These are phyloP conservation scores for Sphaerodactylus townsendi DNA, from an alignment of 2,113 vertebrate genomes.

Conservation along the genomic window DNA sequence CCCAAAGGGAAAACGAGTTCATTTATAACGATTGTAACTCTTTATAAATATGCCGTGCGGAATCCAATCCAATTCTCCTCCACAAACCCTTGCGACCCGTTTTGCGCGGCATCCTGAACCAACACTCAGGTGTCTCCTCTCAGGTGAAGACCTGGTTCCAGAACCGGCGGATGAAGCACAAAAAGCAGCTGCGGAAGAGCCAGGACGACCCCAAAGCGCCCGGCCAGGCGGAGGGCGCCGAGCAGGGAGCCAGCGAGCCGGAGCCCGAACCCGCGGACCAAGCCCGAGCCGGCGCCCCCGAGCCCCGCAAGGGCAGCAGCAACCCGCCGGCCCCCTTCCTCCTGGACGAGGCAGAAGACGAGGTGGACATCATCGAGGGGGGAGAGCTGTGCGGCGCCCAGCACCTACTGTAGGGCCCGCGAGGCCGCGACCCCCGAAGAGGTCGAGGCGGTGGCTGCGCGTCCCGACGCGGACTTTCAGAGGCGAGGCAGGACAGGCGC, in stretches of 20 bases:
- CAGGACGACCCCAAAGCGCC: conserved; percentile 88
- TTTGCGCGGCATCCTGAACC: too few species aligned
- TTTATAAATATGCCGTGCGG: too few species aligned
- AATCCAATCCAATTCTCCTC: too few species aligned
- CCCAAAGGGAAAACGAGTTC: too few species aligned
- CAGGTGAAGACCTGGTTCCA: conserved; percentile 97
- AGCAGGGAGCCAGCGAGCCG: conserved; percentile 72
- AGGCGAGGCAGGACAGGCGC: not conserved
- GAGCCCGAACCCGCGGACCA: not conserved
- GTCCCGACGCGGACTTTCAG: not conserved
- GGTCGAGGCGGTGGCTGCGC: not conserved
- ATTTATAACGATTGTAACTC: too few species aligned
- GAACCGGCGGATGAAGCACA: conserved; percentile 94
- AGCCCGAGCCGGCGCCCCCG: conserved; percentile 38
- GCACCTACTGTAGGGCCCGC: conserved; percentile 79
- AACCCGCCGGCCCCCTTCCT: conserved; percentile 71
- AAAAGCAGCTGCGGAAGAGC: conserved; percentile 94
- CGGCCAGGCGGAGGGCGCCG: conserved; percentile 72
- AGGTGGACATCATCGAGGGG: conserved; percentile 93
- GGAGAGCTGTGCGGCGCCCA: conserved; percentile 80
- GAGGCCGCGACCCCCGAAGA: too few species aligned
- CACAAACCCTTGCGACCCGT: too few species aligned
- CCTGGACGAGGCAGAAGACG: conserved; percentile 88
- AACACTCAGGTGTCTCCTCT: too few species aligned
- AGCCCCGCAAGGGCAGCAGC: conserved; percentile 52